Evolutionary conservation across 2,888 invertebrate species (phyloP), one percentile per base, ranked within the genome.

Genomic region (Diadegma fenestrale): DNA sequence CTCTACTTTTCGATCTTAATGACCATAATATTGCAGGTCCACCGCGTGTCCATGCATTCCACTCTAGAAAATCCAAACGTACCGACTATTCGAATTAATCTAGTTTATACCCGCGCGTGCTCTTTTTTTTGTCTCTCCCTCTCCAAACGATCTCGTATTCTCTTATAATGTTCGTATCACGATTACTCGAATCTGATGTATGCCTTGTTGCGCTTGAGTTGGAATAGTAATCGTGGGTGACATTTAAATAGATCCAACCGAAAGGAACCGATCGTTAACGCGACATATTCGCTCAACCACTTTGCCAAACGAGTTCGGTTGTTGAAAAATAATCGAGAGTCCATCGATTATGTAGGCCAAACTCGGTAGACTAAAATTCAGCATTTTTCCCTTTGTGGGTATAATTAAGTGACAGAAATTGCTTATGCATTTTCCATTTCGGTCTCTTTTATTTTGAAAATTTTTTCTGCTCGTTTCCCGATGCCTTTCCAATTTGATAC

Each of bases 141-240:
- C 69, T 63, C 54, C 68, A 30, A 75, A 54, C 51, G 76, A 80
- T 77, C 82, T 76, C 30, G 72, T 66, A 72, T 63, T 75, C 58
- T 61, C 19, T 73, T 61, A 45, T 61, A n/a, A 3, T 33, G 33
- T 33, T 22, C 73, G 41, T 54, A 48, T 37, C 51, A 51, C 51
- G 66, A 68, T 51, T 41, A 41, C 10, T 41, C 51, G n/a, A 26
- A 73, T 33, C 30, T 72, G n/a, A n/a, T 63, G 0, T 58, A 64
- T 26, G 33, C 19, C 78, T 78, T 68, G 82, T 82, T 54, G 72
- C 73, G 79, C 75, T 61, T 30, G 68, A 73, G 72, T 68, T 78
- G 33, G 51, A 83, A 63, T 69, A 58, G 41, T 69, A 80, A 80
- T 54, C 79, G 69, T 80, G 63, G 83, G 69, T 76, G 83, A 84